Conservation (phyloP, 2,797 vertebrate species). For the Leptodactylus fallax region DNA sequence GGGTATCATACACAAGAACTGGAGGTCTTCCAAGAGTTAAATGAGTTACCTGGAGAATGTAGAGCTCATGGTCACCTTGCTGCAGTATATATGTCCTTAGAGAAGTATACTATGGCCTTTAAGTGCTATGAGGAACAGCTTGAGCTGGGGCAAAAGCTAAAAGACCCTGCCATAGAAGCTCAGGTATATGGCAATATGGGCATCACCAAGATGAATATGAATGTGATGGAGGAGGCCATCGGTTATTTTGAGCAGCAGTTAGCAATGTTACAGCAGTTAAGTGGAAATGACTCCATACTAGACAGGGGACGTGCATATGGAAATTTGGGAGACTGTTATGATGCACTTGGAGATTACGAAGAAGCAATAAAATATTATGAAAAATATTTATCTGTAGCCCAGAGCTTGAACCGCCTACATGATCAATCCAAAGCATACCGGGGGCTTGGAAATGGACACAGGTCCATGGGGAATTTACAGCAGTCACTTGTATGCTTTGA, state of each 20-base stretch:
- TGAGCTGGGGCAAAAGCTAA: slow-evolving; percentile 87
- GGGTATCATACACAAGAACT: slow-evolving; percentile 94
- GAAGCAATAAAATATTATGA: slow-evolving; percentile 94
- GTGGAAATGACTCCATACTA: slow-evolving; percentile 84
- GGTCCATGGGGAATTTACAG: slow-evolving; percentile 92
- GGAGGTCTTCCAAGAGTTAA: slow-evolving; percentile 88
- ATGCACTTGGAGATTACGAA: slow-evolving; percentile 92
- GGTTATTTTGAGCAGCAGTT: slow-evolving; percentile 97
- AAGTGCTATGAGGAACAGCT: slow-evolving; percentile 93
- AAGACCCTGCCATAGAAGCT: slow-evolving; percentile 90
- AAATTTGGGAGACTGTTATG: slow-evolving; percentile 94
- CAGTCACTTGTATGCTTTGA: slow-evolving; percentile 96
- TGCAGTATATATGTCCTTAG: slow-evolving; percentile 93
- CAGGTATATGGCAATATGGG: slow-evolving; percentile 98
- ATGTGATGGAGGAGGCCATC: slow-evolving; percentile 91
- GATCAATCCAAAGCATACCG: slow-evolving; percentile 95
- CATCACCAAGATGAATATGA: slow-evolving; percentile 98
- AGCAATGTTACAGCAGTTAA: slow-evolving; percentile 93
- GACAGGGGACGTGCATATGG: slow-evolving; percentile 91
- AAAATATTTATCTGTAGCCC: slow-evolving; percentile 91
- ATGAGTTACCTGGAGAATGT: slow-evolving; percentile 88
- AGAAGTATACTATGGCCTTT: slow-evolving; percentile 92
- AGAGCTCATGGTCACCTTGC: slow-evolving; percentile 92
- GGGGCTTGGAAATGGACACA: slow-evolving; percentile 90
- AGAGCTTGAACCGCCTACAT: slow-evolving; percentile 90